These are phyloP conservation scores for Melanchra persicariae DNA, from an alignment of 2,888 invertebrate genomes.

Conservation along the genomic window DNA sequence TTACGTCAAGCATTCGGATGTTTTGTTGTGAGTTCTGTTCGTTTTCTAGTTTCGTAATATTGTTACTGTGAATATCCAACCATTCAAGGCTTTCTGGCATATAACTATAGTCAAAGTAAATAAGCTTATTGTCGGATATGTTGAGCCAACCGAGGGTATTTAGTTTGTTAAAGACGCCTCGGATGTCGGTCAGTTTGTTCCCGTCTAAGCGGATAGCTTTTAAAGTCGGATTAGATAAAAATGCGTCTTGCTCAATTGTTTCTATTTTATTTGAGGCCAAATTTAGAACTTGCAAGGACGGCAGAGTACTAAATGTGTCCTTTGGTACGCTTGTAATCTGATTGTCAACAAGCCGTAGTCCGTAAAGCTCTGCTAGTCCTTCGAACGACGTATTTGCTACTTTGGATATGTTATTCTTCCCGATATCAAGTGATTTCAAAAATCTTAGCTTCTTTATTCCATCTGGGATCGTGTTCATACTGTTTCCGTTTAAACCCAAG, in stretches of 20 bases:
- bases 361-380: slow-evolving; percentile 94
- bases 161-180: slow-evolving; percentile 94
- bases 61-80: slow-evolving; percentile 95
- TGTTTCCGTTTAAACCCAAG: slow-evolving; percentile 94
- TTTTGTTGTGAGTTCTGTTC: slow-evolving; percentile 92
- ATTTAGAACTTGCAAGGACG: slow-evolving; percentile 94
- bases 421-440: slow-evolving; percentile 94
- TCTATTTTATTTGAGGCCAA: slow-evolving; percentile 95
- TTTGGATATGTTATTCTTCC: slow-evolving; percentile 94
- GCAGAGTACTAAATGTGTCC: slow-evolving; percentile 93
- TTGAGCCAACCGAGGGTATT: slow-evolving; percentile 95
- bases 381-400: slow-evolving; percentile 94
- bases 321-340: slow-evolving; percentile 93
- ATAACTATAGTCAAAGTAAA: slow-evolving; percentile 95
- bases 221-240: slow-evolving; percentile 93
- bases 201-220: slow-evolving; percentile 94
- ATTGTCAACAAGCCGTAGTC: slow-evolving; percentile 95
- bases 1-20: slow-evolving; percentile 94
- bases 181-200: slow-evolving; percentile 94
- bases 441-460: slow-evolving; percentile 92
- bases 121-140: slow-evolving; percentile 94
- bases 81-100: slow-evolving; percentile 94
- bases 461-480: slow-evolving; percentile 92
- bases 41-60: slow-evolving; percentile 94
- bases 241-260: slow-evolving; percentile 94